Percentiles rank a stretch among this genome's conserved stretches.
phyloP scores from a whole-genome alignment of 2,113 vertebrate species.

The Sceloporus undulatus region DNA sequence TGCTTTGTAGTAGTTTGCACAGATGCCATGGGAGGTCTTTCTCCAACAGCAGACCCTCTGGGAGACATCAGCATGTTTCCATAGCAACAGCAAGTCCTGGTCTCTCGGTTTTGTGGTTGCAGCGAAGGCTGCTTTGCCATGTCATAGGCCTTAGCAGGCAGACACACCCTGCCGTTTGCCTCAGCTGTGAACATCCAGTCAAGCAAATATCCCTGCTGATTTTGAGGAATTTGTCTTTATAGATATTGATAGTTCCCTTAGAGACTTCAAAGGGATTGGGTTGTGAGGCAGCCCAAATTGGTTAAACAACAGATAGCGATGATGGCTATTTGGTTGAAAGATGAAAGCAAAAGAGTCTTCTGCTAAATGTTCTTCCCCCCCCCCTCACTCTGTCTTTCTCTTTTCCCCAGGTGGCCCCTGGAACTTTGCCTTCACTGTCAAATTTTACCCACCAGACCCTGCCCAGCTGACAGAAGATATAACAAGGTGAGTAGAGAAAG shows the following conservation, averaged over 20 bases:
- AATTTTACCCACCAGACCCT: slow-evolving; percentile 98
- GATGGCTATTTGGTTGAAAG: fast-evolving
- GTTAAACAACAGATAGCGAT: background rate
- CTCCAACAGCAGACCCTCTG: background rate
- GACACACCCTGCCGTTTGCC: slow-evolving; percentile 14
- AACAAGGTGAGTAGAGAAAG: slow-evolving; percentile 85
- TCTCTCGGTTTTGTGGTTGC: background rate
- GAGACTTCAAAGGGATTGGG: background rate
- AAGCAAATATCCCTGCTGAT: slow-evolving; percentile 18
- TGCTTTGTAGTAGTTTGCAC: background rate
- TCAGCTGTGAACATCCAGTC: slow-evolving; percentile 12
- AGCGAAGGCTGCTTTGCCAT: background rate
- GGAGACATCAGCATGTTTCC: slow-evolving; percentile 52
- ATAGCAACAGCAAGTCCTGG: slow-evolving; percentile 55
- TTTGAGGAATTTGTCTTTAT: slow-evolving; percentile 1
- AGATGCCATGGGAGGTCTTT: slow-evolving; percentile 26
- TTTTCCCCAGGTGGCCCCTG: slow-evolving; percentile 83
- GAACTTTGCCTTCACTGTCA: slow-evolving; percentile 94
- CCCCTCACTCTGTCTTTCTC: background rate
- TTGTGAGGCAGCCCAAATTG: background rate
- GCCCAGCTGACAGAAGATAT: slow-evolving; percentile 98
- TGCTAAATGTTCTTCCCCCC: background rate
- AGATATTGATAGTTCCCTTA: slow-evolving; percentile 2
- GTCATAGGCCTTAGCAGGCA: slow-evolving; percentile 29
- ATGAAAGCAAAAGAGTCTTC: background rate